Evolutionary conservation across 2,113 vertebrate species (phyloP).

Genomic region (Chrysemys picta): DNA sequence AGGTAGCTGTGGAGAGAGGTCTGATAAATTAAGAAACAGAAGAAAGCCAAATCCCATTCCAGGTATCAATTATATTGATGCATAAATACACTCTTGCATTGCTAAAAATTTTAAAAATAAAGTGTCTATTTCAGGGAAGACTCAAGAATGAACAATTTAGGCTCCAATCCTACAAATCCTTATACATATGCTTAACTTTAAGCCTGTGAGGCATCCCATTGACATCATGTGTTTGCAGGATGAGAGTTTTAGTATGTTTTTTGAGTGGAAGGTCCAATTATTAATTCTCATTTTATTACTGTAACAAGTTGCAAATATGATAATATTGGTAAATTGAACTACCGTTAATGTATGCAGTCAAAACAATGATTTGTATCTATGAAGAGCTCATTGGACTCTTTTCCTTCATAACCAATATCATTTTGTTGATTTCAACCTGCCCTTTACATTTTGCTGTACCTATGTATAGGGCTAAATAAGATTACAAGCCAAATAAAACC

Average conservation of each 20-base stretch:
- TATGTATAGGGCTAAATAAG: neutral
- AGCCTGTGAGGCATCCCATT: neutral
- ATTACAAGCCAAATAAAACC: conserved; percentile 16
- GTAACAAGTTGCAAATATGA: conserved; percentile 8
- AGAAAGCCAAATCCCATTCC: conserved; percentile 72
- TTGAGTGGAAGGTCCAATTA: conserved; percentile 25
- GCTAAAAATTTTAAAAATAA: conserved; percentile 57
- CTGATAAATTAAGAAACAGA: conserved; percentile 75
- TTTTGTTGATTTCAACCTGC: conserved; percentile 35
- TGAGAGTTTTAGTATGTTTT: conserved; percentile 9
- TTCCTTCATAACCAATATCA: neutral
- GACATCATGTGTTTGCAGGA: neutral
- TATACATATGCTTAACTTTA: neutral
- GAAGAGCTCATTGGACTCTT: neutral
- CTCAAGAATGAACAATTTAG: conserved; percentile 51
- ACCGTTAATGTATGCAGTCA: neutral
- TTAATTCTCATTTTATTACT: conserved; percentile 47
- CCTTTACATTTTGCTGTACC: conserved; percentile 28
- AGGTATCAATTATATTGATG: conserved; percentile 41
- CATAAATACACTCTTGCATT: conserved; percentile 33
- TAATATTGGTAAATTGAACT: neutral
- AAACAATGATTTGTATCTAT: conserved; percentile 28
- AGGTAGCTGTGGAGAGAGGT: conserved; percentile 66
- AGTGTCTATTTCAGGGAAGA: conserved; percentile 48
- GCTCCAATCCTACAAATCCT: neutral